Conservation (phyloP, 2,888 invertebrate species). For the Tetramorium bicarinatum region DNA sequence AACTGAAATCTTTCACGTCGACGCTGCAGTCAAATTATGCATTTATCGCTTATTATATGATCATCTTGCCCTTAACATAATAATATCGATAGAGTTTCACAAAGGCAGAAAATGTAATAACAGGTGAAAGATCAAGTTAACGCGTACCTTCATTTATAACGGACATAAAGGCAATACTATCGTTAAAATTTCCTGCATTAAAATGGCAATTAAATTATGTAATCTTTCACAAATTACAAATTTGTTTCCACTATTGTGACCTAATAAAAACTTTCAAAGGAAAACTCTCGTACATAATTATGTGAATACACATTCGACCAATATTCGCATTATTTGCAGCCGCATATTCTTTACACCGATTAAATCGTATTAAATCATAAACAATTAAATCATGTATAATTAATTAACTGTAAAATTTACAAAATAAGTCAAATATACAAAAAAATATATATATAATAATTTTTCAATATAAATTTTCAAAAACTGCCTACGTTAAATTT, state of each 20-base stretch:
- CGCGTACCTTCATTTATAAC: conserved; percentile 25
- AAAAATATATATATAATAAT: too few relatives aligned
- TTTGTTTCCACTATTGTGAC: not conserved
- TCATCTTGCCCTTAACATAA: conserved; percentile 36
- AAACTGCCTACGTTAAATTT: not conserved
- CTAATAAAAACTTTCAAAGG: not conserved
- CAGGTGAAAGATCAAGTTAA: conserved; percentile 37
- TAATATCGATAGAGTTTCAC: conserved; percentile 43
- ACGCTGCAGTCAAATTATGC: conserved; percentile 52
- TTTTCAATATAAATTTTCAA: not conserved
- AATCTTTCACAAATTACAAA: conserved; percentile 12
- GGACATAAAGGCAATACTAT: conserved; percentile 27
- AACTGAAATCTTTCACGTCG: conserved; percentile 48
- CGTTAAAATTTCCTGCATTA: conserved; percentile 31
- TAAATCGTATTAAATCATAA: not conserved
- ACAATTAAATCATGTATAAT: conserved; percentile 7
- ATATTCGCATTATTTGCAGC: not conserved
- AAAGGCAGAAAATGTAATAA: conserved; percentile 48
- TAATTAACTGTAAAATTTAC: not conserved
- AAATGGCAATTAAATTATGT: conserved; percentile 40
- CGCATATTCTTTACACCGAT: not conserved
- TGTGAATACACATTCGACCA: not conserved
- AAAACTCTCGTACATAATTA: not conserved
- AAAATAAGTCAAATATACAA: not conserved
- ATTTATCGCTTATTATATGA: conserved; percentile 47